A percentile compares a stretch with the other conserved stretches of the same genome.
Conservation (phyloP, 2,888 invertebrate species). For the Netelia virgata region DNA sequence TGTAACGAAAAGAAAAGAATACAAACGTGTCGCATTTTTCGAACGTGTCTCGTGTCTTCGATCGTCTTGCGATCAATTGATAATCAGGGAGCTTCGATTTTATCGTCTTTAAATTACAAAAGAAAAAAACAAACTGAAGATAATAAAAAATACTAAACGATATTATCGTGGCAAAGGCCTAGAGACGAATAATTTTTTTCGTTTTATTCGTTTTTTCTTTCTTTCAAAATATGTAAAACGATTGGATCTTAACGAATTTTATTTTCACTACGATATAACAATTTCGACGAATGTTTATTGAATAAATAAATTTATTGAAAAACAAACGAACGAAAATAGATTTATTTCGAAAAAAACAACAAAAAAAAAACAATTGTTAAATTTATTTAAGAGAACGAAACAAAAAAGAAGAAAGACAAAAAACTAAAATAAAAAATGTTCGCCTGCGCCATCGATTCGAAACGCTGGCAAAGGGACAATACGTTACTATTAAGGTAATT, state of each 20-base stretch:
- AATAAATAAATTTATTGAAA: not conserved
- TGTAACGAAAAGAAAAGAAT: not conserved
- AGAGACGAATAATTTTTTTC: not conserved
- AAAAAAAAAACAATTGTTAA: too few relatives aligned
- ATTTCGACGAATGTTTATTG: not conserved
- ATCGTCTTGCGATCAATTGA: conserved; percentile 5
- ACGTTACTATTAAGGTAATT: conserved; percentile 82
- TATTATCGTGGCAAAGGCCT: not conserved
- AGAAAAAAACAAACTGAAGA: not conserved
- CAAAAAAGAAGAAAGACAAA: not conserved
- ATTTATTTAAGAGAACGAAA: not conserved
- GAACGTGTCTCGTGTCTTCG: conserved; percentile 15
- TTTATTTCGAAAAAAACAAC: not conserved
- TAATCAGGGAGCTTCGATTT: not conserved
- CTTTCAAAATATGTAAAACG: not conserved
- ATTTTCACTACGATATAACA: not conserved
- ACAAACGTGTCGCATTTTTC: not conserved
- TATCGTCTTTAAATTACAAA: not conserved
- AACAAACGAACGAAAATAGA: too few relatives aligned
- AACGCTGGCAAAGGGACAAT: conserved; percentile 87
- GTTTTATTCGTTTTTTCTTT: not conserved
- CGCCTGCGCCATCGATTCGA: conserved; percentile 87
- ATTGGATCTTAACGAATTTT: not conserved
- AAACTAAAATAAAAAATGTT: conserved; percentile 85
- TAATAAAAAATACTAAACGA: not conserved